Base-by-base conservation (phyloP, 2,797 vertebrate genomes). In the Malurus splendens region DNA sequence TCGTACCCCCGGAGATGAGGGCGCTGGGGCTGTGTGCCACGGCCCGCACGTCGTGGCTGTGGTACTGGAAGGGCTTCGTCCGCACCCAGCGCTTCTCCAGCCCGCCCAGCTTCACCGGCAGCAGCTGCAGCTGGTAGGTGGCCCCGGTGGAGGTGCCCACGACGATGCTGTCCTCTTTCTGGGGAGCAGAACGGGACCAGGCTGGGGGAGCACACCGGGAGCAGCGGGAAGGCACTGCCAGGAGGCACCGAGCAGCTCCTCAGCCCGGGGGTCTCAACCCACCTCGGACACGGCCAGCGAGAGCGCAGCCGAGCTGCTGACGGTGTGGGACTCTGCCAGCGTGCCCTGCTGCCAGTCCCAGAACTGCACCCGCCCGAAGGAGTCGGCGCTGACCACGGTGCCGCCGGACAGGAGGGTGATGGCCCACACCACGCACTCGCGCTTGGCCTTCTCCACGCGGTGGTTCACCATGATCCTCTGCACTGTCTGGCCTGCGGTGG, bases 91-190 rank as follows among this genome's bases (percentile, higher is more conserved):
- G 97, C 62, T 96, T 97, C 44, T 98, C 97, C 15, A 87, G 85
- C 76, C 97, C 96, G 18, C 87, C 97, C 65, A 96, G 71, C 50
- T 93, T 96, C 65, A 97, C 65, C 0, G 97, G 93, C 48, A 99
- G 74, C 94, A 98, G 97, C 97, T 99, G 98, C 87, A 99, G 98
- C 95, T 99, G 98, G 92, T 98, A 94, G 10, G 99, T 96, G 1
- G 96, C 97, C 36, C 99, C 99, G 2, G 98, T 98, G 0, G 98
- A 98, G 2, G 99, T 99, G 75, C 99, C 99, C 10, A 98, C 98
- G 1, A 99, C 33, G 12, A 99, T 88, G 87, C 99, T 99, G 96
- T 98, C 98, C 95, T 99, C 98, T 30, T 98, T 95, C 99, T 98
- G 90, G 18, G 0, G 52, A 89, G 36, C n/a, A 60, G 96, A 89